Evolutionary conservation across 2,113 vertebrate species (phyloP), one percentile per base, ranked within the genome.

Genomic region (Xenopus laevis): DNA sequence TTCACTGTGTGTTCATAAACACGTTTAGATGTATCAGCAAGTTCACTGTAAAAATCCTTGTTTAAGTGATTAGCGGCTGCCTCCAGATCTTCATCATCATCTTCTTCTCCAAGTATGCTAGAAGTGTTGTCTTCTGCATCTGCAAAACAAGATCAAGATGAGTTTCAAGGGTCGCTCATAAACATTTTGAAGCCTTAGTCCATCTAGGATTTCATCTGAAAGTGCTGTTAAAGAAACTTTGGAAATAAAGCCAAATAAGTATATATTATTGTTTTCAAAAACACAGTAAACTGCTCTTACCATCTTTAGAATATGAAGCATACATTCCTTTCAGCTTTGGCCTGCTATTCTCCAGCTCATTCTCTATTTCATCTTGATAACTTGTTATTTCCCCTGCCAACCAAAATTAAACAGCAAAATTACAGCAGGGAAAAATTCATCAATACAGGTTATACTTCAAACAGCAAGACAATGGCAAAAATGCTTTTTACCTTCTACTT

Each of bases 331-430:
- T 95, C 45, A 91, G 86, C 84, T 93, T 96, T 0, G 95, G 95
- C 64, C 97, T 83, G 45, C 87, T 87, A 81, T 69, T 94, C 80
- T 98, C 91, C 13, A 99, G 88, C 79, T 99, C 96, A 17, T 89
- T 88, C 79, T 99, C 96, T 15, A 99, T 99, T 71, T 94, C 94
- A 17, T 98, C 95, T 83, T 98, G 94, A 83, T 95, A 99, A 76
- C 81, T 85, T 7, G 88, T 91, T 80, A 99, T 96, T 82, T 99
- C 96, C 79, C 94, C 97, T 99, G 85, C 40, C 67, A 75, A 4
- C 23, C 3, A 10, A 23, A 82, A 81, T 79, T n/a, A 27, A 2
- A 12, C 23, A 59, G 68, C 2, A 7, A 40, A 7, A 40, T 27
- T 1, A 4, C 13, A n/a, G 4, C 1, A 55, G 12, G 3, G 6